Percentiles rank a stretch among this genome's conserved stretches.
These are phyloP conservation scores for Anguilla japonica DNA, from an alignment of 2,113 vertebrate species.

Conservation along the genomic window DNA sequence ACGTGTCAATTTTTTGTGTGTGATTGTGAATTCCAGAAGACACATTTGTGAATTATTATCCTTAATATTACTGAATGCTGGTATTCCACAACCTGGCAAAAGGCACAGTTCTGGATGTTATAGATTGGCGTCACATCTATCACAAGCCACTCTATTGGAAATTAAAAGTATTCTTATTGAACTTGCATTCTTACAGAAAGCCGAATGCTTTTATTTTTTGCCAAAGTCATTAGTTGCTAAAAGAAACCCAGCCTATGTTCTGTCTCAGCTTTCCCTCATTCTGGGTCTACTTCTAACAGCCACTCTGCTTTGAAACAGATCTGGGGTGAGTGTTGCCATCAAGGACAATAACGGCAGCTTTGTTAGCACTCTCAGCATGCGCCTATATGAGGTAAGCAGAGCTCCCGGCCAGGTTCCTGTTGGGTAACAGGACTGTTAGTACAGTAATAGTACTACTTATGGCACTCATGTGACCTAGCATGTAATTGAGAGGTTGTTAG, in stretches of 20 bases:
- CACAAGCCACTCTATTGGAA: neutral
- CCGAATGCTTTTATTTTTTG: neutral
- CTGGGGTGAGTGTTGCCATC: constrained; percentile 64
- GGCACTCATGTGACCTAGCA: no score
- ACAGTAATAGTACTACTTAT: no score
- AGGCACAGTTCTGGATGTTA: neutral
- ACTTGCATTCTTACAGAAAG: no score
- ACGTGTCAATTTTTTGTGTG: neutral
- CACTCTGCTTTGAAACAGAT: constrained; percentile 48
- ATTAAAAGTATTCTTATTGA: neutral
- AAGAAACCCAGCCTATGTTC: neutral
- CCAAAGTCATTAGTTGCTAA: neutral
- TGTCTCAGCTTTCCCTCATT: neutral
- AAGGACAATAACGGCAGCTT: constrained; percentile 70
- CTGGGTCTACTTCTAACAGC: neutral
- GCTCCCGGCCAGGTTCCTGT: neutral
- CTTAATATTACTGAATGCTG: neutral
- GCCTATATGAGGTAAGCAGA: constrained; percentile 56
- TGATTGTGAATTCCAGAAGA: no score
- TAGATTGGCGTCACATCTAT: neutral
- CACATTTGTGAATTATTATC: neutral
- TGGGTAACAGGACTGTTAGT: no score
- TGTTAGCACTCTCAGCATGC: constrained; percentile 65
- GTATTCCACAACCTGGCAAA: neutral
- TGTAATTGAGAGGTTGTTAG: no score